Evolutionary conservation across 2,888 invertebrate genomes (phyloP), one percentile per base, ranked within the genome.

Genomic region (Bembecia ichneumoniformis): DNA sequence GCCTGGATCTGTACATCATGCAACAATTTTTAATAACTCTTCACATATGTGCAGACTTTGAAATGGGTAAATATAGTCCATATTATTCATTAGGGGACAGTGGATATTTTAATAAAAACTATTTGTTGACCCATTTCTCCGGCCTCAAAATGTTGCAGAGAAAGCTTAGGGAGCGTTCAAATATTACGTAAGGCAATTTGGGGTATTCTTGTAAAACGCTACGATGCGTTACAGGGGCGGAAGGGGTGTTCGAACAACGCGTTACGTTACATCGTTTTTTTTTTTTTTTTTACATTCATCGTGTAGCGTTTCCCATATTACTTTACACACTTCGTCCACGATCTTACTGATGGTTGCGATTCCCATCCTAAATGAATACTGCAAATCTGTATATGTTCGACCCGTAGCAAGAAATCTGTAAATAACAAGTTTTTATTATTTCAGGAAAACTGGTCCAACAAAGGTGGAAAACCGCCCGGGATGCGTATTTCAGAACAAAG

Each of bases 401-500:
- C 66, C 62, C 45, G 59, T 65, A 47, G 62, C 62, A 47, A 66
- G 51, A 54, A 55, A 65, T 53, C 65, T 66, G 52, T 54, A 63
- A 65, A 51, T 46, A 54, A 56, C 52, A 51, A 51, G 49, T 50
- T 55, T 52, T 50, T 55, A 51, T 57, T 55, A 47, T 59, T 58
- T 47, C 57, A 59, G 56, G 35, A 49, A 59, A 59, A 57, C 49
- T 52, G n/a, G 43, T 60, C 7, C 55, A 53, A 44, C 58, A 57
- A 49, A 49, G 57, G 35, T 57, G 58, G 60, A 58, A 53, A 57
- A 54, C 58, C 48, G 55, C 57, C 36, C 20, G 53, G 20, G 59
- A 56, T 28, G 52, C 53, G n/a, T 56, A 43, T 20, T 53, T 58
- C 36, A 55, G 54, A 54, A 54, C 51, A 52, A 60, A 55, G 48